A percentile compares a stretch with the other conserved stretches of the same genome.
phyloP scores from a whole-genome alignment of 2,888 invertebrate genomes.

The Molorchus minor region DNA sequence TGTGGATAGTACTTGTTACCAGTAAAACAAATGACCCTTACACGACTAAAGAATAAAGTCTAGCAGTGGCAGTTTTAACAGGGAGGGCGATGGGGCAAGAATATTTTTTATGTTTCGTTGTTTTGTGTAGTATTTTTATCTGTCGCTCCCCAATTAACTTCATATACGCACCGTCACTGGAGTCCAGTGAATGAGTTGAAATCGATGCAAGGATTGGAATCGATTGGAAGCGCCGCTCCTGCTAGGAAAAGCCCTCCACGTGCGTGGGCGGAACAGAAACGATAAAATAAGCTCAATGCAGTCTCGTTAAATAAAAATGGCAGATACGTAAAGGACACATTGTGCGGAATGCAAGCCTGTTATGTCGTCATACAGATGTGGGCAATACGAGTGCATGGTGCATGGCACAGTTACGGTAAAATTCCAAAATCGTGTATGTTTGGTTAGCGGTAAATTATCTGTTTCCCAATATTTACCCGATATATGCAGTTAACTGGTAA shows the following conservation, averaged over 20 bases:
- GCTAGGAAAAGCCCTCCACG: too few species aligned
- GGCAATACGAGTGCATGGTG: background rate
- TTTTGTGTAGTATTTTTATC: too few species aligned
- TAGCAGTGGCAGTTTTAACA: too few species aligned
- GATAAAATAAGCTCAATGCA: slow-evolving; percentile 7
- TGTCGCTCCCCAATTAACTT: too few species aligned
- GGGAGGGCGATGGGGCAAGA: too few species aligned
- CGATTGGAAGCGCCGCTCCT: background rate
- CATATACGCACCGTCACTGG: too few species aligned
- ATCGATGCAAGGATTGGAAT: background rate
- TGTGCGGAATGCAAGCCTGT: background rate
- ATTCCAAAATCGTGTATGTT: background rate
- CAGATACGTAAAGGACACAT: background rate
- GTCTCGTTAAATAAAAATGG: background rate
- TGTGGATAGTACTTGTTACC: too few species aligned
- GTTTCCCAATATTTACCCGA: background rate
- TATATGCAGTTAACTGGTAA: too few species aligned
- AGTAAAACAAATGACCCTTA: too few species aligned
- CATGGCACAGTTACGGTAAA: background rate
- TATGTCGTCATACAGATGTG: background rate
- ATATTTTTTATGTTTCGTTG: too few species aligned
- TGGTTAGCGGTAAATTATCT: background rate
- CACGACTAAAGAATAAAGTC: too few species aligned
- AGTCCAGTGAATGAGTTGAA: background rate
- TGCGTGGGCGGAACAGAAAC: background rate